A percentile compares a stretch with the other conserved stretches of the same genome.
These are phyloP conservation scores for Netelia fuscicornis DNA, from an alignment of 2,888 invertebrate species.

Conservation along the genomic window DNA sequence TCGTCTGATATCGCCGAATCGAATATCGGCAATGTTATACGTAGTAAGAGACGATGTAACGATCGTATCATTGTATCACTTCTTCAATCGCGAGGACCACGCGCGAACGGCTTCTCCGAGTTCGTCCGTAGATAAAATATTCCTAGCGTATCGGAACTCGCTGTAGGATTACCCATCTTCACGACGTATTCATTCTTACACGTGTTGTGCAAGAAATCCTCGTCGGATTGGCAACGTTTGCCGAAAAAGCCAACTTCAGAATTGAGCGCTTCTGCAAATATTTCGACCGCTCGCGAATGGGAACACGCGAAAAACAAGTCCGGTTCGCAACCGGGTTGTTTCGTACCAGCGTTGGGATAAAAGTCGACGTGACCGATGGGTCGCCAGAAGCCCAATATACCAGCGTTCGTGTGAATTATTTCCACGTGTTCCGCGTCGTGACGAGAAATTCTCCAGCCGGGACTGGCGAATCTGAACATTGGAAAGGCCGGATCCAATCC, in stretches of 20 bases:
- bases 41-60: not conserved
- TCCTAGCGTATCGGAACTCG: not conserved
- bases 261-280: constrained; percentile 25
- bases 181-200: not conserved
- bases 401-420: constrained; percentile 83
- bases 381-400: constrained; percentile 6
- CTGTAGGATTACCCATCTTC: not conserved
- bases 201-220: not conserved
- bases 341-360: constrained; percentile 30
- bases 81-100: not conserved
- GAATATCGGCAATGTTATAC: too few relatives aligned
- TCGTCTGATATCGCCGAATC: too few relatives aligned
- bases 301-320: constrained; percentile 23
- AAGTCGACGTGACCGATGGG: constrained; percentile 38
- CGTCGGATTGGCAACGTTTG: not conserved
- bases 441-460: constrained; percentile 58
- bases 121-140: constrained; percentile 14
- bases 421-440: constrained; percentile 81
- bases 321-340: not conserved
- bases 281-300: constrained; percentile 24
- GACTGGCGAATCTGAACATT: constrained; percentile 55
- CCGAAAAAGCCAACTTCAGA: constrained; percentile 6
- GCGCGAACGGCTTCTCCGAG: not conserved
- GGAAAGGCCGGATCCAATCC: constrained; percentile 75
- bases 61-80: not conserved